Percentiles rank a stretch among this genome's conserved stretches.
phyloP scores from a whole-genome alignment of 37 sponge, comb jelly and placozoan genomes.

The Tethya wilhelma region DNA sequence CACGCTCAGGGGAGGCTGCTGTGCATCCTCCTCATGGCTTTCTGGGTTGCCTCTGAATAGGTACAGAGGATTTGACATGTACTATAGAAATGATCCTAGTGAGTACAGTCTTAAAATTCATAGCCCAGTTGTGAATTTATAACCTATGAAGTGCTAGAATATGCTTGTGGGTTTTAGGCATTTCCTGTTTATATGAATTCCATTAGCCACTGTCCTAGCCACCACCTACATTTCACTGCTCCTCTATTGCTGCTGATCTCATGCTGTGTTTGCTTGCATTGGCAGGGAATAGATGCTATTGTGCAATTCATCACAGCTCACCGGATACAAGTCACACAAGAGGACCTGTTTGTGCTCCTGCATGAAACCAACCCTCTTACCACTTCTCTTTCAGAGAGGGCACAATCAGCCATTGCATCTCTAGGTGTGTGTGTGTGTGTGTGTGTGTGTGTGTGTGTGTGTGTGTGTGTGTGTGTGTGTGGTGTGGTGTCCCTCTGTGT shows the following conservation, averaged over 20 bases:
- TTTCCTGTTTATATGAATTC: neutral
- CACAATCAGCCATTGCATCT: conserved; percentile 26
- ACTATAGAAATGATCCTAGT: conserved; percentile 99
- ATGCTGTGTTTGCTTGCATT: neutral
- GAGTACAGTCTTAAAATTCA: conserved; percentile 99
- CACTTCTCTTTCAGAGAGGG: conserved; percentile 31
- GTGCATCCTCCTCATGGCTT: conserved; percentile 90
- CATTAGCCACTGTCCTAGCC: neutral
- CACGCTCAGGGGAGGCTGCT: conserved; percentile 10
- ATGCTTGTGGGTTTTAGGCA: too few relatives aligned
- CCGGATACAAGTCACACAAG: conserved; percentile 34
- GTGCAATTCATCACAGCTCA: conserved; percentile 46
- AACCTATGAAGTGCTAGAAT: too few relatives aligned
- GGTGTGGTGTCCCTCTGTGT: neutral
- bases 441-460: neutral
- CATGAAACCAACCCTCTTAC: conserved; percentile 69
- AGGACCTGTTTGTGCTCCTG: conserved; percentile 50
- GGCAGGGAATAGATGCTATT: conserved; percentile 56
- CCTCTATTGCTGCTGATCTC: too few relatives aligned
- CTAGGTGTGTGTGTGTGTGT: conserved; percentile 40
- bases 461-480: neutral
- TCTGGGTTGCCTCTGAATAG: conserved; percentile 83
- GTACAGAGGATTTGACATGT: conserved; percentile 93
- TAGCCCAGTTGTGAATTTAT: too few relatives aligned
- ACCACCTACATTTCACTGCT: neutral